Conservation (phyloP, 1,140 invertebrate species). For the Adelges cooleyi region DNA sequence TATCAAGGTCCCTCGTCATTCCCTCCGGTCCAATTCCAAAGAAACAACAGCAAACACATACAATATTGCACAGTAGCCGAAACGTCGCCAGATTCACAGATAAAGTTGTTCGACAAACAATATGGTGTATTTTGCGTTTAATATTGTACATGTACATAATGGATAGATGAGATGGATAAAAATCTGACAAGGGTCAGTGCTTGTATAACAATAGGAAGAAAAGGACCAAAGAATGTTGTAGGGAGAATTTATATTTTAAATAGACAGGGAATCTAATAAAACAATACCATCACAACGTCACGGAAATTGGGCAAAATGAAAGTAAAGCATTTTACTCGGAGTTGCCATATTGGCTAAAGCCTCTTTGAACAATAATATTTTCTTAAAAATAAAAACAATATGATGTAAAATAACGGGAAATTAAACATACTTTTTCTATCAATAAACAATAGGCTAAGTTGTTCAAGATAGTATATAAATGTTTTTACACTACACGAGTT, state of each 20-base stretch:
- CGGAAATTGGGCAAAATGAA: too few species aligned
- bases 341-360: slow-evolving; percentile 10
- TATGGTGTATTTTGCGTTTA: slow-evolving; percentile 9
- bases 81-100: slow-evolving; percentile 12
- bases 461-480: too few species aligned
- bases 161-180: background rate
- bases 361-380: slow-evolving; percentile 16
- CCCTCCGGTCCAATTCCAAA: background rate
- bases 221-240: background rate
- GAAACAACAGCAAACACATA: background rate
- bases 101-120: slow-evolving; percentile 22
- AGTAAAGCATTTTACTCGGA: too few species aligned
- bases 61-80: background rate
- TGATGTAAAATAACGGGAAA: too few species aligned
- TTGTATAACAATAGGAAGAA: background rate
- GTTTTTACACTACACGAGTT: too few species aligned
- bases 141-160: background rate
- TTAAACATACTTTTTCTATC: too few species aligned
- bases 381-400: too few species aligned
- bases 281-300: background rate
- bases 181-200: slow-evolving; percentile 2
- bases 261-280: background rate
- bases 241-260: slow-evolving; percentile 9
- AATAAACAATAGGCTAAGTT: too few species aligned
- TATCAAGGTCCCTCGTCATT: slow-evolving; percentile 13